Evolutionary conservation across 1,140 invertebrate species (phyloP).

Genomic region (Drosophila hydei): DNA sequence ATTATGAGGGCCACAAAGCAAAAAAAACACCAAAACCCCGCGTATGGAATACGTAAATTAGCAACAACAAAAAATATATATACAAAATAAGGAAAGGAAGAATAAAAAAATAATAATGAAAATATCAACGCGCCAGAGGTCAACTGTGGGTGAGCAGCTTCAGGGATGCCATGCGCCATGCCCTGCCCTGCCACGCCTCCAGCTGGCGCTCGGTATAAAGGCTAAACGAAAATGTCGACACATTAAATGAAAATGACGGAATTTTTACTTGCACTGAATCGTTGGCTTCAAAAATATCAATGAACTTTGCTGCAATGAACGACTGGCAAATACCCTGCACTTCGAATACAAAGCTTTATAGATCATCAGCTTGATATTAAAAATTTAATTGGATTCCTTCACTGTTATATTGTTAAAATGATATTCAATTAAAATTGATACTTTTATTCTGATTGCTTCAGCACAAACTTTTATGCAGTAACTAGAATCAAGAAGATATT

Average conservation of each 20-base stretch:
- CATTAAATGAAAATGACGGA: constrained; percentile 55
- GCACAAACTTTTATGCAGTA: no score
- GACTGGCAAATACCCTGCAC: background rate
- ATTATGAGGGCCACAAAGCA: constrained; percentile 47
- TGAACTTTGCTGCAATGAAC: background rate
- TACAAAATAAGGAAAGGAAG: background rate
- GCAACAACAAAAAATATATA: constrained; percentile 13
- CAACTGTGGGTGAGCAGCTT: constrained; percentile 16
- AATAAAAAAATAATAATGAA: constrained; percentile 28
- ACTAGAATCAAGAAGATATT: no score
- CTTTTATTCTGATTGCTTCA: no score
- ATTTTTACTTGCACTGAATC: constrained; percentile 2
- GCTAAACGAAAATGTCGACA: constrained; percentile 68
- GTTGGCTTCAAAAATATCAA: background rate
- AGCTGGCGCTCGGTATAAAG: constrained; percentile 30
- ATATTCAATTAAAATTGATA: no score
- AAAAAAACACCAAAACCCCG: constrained; percentile 8
- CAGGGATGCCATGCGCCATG: background rate
- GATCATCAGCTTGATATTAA: no score
- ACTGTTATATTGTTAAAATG: no score
- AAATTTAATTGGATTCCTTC: background rate
- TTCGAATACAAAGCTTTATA: no score
- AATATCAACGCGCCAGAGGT: constrained; percentile 32
- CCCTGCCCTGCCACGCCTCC: background rate
- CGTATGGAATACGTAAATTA: constrained; percentile 50